A percentile compares a stretch with the other conserved stretches of the same genome.
Evolutionary conservation across 2,888 invertebrate genomes (phyloP).

Genomic region (Mesopsocus fuscifrons): DNA sequence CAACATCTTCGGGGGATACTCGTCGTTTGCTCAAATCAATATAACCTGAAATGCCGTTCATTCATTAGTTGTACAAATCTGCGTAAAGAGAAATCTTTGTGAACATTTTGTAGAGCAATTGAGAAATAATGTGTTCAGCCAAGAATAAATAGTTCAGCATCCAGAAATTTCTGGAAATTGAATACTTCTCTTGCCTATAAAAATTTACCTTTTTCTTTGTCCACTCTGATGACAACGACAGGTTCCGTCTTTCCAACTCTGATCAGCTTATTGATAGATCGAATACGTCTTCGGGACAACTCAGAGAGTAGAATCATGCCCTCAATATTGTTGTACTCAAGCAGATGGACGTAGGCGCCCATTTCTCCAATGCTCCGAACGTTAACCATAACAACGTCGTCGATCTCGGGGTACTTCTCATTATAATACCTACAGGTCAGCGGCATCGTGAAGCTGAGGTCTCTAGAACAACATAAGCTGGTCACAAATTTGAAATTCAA

Average conservation of each 20-base stretch:
- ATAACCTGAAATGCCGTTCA: conserved; percentile 63
- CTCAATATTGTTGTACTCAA: conserved; percentile 98
- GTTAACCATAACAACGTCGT: conserved; percentile 99
- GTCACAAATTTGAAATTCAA: too few relatives aligned
- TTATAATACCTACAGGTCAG: conserved; percentile 92
- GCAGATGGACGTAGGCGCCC: conserved; percentile 95
- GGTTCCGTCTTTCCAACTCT: conserved; percentile 97
- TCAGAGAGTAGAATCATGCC: conserved; percentile 98
- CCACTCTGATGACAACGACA: conserved; percentile 97
- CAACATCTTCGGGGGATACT: conserved; percentile 94
- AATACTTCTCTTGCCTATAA: too few relatives aligned
- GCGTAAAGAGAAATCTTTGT: not conserved
- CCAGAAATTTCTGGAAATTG: too few relatives aligned
- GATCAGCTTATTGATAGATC: conserved; percentile 98
- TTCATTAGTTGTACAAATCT: not conserved
- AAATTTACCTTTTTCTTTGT: conserved; percentile 88
- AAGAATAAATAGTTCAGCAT: too few relatives aligned
- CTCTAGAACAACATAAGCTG: too few relatives aligned
- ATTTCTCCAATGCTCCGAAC: conserved; percentile 97
- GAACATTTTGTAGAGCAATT: not conserved
- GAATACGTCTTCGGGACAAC: conserved; percentile 91
- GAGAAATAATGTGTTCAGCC: conserved; percentile 10
- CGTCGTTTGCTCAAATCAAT: conserved; percentile 98
- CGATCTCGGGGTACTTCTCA: conserved; percentile 93
- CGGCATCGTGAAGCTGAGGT: conserved; percentile 72